Evolutionary conservation across 2,888 invertebrate genomes (phyloP), one percentile per base, ranked within the genome.

Genomic region (Orthosia incerta): DNA sequence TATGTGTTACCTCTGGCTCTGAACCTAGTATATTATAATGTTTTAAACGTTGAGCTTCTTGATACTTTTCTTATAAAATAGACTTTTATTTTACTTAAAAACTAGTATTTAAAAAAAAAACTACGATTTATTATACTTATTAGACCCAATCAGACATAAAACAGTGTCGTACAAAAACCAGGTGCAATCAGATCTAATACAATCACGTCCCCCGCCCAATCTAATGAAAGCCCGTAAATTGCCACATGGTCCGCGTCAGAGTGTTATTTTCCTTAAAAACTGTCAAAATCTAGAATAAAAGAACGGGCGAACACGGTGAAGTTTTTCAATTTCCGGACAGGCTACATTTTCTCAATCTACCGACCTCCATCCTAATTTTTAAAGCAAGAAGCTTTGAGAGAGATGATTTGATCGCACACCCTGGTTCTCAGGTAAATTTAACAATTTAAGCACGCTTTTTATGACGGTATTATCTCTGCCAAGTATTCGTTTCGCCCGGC

Each of bases 281-380:
- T 91, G 92, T 91, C 92, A 94, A 94, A 91, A 93, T 92, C 91
- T 93, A 93, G 91, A 93, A 93, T 91, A 93, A 93, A 94, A 91
- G 90, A 90, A 89, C 89, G 89, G 85, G 82, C 84, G 84, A 85
- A 84, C 84, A 89, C 79, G 89, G 87, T 93, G 92, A 95, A 96
- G 93, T 95, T 96, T 96, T 95, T 95, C 95, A 95, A 95, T 96
- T 95, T 95, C 96, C 95, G 95, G 93, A 89, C 92, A 89, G 89
- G 90, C 91, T 90, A 92, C 92, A 92, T 93, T 94, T 92, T 93
- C 93, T 91, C 93, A 94, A 94, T 95, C 93, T 94, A 89, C 91
- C 90, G 88, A 92, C 93, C 92, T 93, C 87, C 91, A 86, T 92
- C 90, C 93, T 94, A n/a, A n/a, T n/a, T n/a, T n/a, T n/a, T n/a